phyloP scores from a whole-genome alignment of 2,888 invertebrate genomes.

The Ormia ochracea region DNA sequence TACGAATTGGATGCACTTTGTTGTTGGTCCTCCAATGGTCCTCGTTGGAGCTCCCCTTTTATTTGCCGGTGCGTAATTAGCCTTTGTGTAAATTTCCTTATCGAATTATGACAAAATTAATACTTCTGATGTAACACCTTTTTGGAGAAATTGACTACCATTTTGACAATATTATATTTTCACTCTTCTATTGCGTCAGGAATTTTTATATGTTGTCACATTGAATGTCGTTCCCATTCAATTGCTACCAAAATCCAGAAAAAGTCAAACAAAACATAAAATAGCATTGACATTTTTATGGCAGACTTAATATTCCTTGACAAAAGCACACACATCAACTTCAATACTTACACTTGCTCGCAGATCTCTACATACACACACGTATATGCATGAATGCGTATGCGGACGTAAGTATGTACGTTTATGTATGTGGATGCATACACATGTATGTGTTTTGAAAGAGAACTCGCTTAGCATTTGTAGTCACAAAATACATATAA shows the following conservation, averaged over 20 bases:
- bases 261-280: conserved; percentile 27
- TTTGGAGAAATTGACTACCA: background rate
- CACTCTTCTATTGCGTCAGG: background rate
- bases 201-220: background rate
- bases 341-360: background rate
- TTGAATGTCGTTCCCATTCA: conserved; percentile 12
- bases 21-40: too few relatives aligned
- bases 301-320: conserved; percentile 45
- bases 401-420: background rate
- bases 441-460: background rate
- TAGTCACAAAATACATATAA: conserved; percentile 18
- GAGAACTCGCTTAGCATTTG: background rate
- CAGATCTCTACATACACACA: background rate
- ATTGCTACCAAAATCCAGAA: conserved; percentile 8
- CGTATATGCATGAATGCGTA: too few relatives aligned
- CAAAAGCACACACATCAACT: conserved; percentile 23
- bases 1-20: too few relatives aligned
- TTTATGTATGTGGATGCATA: background rate
- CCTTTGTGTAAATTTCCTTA: too few relatives aligned
- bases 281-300: conserved; percentile 42
- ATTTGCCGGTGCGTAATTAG: too few relatives aligned
- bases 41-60: too few relatives aligned
- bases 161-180: background rate
- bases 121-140: background rate
- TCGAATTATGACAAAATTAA: too few relatives aligned